phyloP scores from a whole-genome alignment of 2,113 vertebrate species.

The mouse (Mus musculus) region DNA sequence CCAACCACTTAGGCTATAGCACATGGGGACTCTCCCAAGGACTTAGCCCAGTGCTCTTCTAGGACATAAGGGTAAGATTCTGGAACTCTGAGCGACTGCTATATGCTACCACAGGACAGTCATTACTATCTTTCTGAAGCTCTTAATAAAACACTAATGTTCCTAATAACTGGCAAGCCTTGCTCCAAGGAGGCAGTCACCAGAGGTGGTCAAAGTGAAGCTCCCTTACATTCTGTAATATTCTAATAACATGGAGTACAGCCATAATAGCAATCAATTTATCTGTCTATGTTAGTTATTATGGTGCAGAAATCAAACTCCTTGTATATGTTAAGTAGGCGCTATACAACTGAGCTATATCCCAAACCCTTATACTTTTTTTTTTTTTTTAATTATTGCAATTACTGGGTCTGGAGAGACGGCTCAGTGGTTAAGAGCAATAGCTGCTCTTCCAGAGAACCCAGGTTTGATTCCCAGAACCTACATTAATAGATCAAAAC shows the following conservation, averaged over 20 bases:
- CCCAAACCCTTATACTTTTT: not conserved
- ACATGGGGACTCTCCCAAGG: not conserved
- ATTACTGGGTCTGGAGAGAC: not conserved
- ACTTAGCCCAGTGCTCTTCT: not conserved
- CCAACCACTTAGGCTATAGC: too few relatives aligned
- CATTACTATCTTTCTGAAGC: not conserved
- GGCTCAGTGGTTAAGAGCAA: not conserved
- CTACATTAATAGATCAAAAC: not conserved
- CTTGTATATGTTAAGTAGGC: not conserved
- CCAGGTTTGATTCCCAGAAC: not conserved
- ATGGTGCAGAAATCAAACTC: not conserved
- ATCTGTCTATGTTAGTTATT: not conserved
- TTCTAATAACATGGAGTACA: not conserved
- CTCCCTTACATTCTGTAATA: not conserved
- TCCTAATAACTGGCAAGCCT: not conserved
- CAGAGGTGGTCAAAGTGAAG: not conserved
- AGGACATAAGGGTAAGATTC: not conserved
- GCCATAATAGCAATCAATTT: not conserved
- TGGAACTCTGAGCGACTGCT: fast-evolving
- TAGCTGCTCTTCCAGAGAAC: not conserved
- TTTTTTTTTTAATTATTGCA: not conserved
- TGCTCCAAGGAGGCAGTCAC: not conserved
- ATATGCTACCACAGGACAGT: not conserved
- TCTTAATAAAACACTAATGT: not conserved
- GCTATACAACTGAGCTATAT: not conserved